These are phyloP conservation scores for Lethocerus indicus DNA, from an alignment of 1,140 invertebrate species.

Conservation along the genomic window DNA sequence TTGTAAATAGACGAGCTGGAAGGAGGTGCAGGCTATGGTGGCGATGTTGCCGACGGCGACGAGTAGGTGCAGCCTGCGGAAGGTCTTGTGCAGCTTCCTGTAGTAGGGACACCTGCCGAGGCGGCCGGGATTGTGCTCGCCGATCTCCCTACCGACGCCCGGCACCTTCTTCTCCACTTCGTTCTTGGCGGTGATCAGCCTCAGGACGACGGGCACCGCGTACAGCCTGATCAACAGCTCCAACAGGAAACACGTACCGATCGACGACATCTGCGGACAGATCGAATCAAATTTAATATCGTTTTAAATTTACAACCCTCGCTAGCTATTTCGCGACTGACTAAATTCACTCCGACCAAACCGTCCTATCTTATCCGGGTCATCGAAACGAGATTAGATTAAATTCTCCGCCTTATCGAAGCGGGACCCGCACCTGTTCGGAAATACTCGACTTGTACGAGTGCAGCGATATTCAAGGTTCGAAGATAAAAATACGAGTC, in stretches of 20 bases:
- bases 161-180: conserved; percentile 45
- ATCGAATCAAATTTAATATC: too few relatives aligned
- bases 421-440: too few relatives aligned
- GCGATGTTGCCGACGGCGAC: conserved; percentile 56
- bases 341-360: too few relatives aligned
- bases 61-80: conserved; percentile 44
- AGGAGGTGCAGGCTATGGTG: conserved; percentile 46
- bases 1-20: conserved; percentile 49
- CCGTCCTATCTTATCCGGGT: too few relatives aligned
- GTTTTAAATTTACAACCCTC: too few relatives aligned
- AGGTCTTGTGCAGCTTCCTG: conserved; percentile 41
- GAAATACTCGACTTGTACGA: too few relatives aligned
- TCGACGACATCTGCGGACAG: too few relatives aligned
- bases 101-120: conserved; percentile 52
- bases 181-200: conserved; percentile 45
- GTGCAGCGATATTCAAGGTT: not conserved
- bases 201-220: conserved; percentile 42
- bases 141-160: conserved; percentile 52
- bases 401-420: too few relatives aligned
- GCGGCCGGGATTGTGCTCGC: conserved; percentile 40
- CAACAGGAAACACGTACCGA: conserved; percentile 49
- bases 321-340: too few relatives aligned
- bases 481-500: not conserved
- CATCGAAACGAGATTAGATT: too few relatives aligned
- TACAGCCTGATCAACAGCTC: conserved; percentile 49